Percentiles rank a stretch among this genome's conserved stretches.
Conservation (phyloP, 2,797 vertebrate genomes). For the Austrolebias charrua region DNA sequence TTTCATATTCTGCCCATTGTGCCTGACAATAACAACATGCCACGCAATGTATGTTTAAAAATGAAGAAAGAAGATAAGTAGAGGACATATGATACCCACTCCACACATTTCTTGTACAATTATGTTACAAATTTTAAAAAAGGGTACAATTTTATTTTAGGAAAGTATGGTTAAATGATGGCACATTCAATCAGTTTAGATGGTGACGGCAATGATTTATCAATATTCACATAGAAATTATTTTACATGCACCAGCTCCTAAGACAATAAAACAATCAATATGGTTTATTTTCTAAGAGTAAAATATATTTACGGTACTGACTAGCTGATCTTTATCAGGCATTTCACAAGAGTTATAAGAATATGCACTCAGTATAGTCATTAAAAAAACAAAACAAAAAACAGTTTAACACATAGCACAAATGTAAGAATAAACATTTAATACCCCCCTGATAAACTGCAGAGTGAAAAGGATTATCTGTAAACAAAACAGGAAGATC, state of each 20-base stretch:
- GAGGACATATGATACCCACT: not conserved
- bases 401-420: not conserved
- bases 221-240: too few relatives aligned
- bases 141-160: not conserved
- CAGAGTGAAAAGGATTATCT: slow-evolving; percentile 2
- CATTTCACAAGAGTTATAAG: not conserved
- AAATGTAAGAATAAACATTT: not conserved
- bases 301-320: not conserved
- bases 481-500: not conserved
- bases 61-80: not conserved
- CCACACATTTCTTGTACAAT: too few relatives aligned
- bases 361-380: not conserved
- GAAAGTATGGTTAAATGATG: not conserved
- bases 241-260: not conserved
- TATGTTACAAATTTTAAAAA: too few relatives aligned
- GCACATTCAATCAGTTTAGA: not conserved
- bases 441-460: not conserved
- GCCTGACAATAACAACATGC: not conserved
- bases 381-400: not conserved
- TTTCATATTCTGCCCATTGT: not conserved
- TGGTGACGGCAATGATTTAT: too few relatives aligned
- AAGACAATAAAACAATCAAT: not conserved
- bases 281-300: not conserved
- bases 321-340: too few relatives aligned
- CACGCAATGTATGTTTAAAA: not conserved